Evolutionary conservation across 2,888 invertebrate genomes (phyloP), one percentile per base, ranked within the genome.

Genomic region (Salpingus planirostris): DNA sequence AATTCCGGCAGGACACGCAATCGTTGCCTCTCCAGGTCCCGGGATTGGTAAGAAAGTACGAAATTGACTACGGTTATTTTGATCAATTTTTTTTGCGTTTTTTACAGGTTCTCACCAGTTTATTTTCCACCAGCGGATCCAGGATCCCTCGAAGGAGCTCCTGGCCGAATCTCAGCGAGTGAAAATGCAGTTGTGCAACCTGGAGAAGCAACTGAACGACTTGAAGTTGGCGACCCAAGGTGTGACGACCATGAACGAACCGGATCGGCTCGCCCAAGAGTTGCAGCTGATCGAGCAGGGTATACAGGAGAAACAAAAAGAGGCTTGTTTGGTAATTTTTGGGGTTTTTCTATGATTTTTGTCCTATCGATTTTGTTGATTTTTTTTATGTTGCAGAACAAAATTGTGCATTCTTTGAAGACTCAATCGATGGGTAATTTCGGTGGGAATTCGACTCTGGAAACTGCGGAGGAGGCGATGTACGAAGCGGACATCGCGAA

Each of bases 401-500:
- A 60, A 42, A 55, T 65, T 14, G 62, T 63, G 8, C 58, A 63
- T 30, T 58, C 61, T 5, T 40, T 52, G 33, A n/a, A n/a, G n/a
- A 56, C 48, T 33, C 57, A 58, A 38, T 51, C 53, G 3, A 52
- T 52, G 47, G 51, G 47, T 6, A 50, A 49, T 24, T 46, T 46
- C 33, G 53, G 49, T 27, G 54, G 50, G 3, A 56, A 54, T 21
- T 39, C 27, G 12, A 31, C 46, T 3, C 36, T 35, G 15, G 50
- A 49, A 1, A 44, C 54, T 15, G 42, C 51, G 3, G 64, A 74
- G 57, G 74, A 76, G 50, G 74, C 74, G 36, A 71, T 69, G 38
- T 75, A 76, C 46, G 77, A 77, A 50, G 71, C 69, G 39, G 74
- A 74, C 36, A 77, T 80, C 39, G 79, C 76, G 22, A 76, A 78